Conservation (phyloP, 2,797 vertebrate genomes). For the Rhincodon typus region DNA sequence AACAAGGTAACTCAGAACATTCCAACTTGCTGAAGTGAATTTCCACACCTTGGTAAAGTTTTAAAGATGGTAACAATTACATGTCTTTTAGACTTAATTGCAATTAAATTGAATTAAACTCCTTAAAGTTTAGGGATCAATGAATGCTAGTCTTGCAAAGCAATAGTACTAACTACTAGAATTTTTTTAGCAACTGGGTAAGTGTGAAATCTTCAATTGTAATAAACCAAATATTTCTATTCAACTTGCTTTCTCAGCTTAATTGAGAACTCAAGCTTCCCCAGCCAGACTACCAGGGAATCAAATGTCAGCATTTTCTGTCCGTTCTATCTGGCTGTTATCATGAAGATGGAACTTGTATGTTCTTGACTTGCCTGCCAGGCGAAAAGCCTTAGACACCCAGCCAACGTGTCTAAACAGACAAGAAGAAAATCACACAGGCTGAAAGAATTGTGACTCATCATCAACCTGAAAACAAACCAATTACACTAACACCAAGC, state of each 20-base stretch:
- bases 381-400: background rate
- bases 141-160: background rate
- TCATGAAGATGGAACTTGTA: background rate
- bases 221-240: background rate
- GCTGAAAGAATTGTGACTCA: conserved; percentile 3
- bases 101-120: background rate
- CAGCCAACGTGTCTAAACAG: background rate
- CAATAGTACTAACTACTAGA: background rate
- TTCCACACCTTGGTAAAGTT: background rate
- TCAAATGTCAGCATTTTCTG: background rate
- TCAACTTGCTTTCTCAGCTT: background rate
- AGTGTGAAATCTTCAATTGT: background rate
- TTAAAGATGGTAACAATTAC: background rate
- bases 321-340: background rate
- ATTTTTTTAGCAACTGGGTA: background rate
- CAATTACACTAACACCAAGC: background rate
- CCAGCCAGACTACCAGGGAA: background rate
- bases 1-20: background rate
- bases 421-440: background rate
- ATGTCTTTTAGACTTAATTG: background rate
- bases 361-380: background rate
- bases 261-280: background rate
- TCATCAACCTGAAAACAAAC: background rate
- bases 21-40: background rate
- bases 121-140: background rate